These are phyloP conservation scores for Papilio gigon DNA, from an alignment of 2,888 invertebrate species.

Conservation along the genomic window DNA sequence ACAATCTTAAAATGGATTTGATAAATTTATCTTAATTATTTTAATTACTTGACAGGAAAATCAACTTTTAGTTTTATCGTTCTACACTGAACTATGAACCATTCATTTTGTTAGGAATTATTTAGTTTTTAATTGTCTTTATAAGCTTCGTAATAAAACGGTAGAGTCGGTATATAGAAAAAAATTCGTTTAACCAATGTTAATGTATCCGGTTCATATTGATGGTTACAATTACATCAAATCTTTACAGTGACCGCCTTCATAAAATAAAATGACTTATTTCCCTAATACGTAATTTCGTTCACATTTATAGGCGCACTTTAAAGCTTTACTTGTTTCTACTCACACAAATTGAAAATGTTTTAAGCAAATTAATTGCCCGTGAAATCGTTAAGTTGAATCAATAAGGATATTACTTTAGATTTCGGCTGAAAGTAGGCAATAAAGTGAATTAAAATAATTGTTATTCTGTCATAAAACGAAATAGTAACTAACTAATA, in stretches of 20 bases:
- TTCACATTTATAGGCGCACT: slow-evolving; percentile 25
- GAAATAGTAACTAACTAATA: too few species aligned
- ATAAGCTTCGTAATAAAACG: background rate
- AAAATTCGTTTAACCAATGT: background rate
- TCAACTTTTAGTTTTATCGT: too few species aligned
- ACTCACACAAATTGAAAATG: slow-evolving; percentile 19
- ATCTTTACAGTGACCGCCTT: slow-evolving; percentile 21
- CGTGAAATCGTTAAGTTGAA: slow-evolving; percentile 16
- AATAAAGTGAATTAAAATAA: background rate
- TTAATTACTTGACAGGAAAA: too few species aligned
- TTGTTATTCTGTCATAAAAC: background rate
- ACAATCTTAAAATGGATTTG: too few species aligned
- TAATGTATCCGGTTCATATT: background rate
- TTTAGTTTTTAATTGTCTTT: background rate
- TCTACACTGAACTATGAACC: too few species aligned
- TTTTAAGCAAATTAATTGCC: slow-evolving; percentile 24
- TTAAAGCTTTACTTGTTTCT: slow-evolving; percentile 5
- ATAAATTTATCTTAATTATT: too few species aligned
- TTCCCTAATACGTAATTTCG: slow-evolving; percentile 31
- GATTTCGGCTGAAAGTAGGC: background rate
- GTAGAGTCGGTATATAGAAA: background rate
- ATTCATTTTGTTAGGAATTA: too few species aligned
- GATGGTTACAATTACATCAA: slow-evolving; percentile 13
- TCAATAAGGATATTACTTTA: slow-evolving; percentile 10
- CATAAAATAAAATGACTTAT: slow-evolving; percentile 33